phyloP scores from a whole-genome alignment of 1,140 invertebrate species.

The Drosophila pandora region DNA sequence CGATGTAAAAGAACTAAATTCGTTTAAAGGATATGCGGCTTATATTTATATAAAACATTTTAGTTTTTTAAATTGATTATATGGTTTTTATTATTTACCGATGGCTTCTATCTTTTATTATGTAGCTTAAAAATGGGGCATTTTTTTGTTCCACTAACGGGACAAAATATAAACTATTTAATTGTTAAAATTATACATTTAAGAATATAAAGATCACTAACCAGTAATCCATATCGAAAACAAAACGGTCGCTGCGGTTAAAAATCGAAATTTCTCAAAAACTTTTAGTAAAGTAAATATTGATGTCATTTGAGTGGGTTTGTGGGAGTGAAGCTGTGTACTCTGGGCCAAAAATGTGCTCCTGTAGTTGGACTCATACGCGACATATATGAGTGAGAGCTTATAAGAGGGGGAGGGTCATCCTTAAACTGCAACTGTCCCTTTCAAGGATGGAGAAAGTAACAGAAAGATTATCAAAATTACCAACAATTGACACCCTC shows the following conservation, averaged over 20 bases:
- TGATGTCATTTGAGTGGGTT: constrained; percentile 7
- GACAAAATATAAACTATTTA: too few species aligned
- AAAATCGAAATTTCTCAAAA: constrained; percentile 23
- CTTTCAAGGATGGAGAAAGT: neutral
- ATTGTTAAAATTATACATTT: too few species aligned
- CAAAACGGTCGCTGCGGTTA: neutral
- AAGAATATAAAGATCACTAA: too few species aligned
- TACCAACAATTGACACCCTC: neutral
- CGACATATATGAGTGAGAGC: constrained; percentile 5
- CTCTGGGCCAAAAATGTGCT: constrained; percentile 5
- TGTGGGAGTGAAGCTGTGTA: too few species aligned
- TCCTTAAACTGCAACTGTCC: neutral
- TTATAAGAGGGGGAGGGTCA: neutral
- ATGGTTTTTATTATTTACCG: too few species aligned
- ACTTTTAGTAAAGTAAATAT: constrained; percentile 39
- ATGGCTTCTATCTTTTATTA: too few species aligned
- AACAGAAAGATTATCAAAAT: neutral
- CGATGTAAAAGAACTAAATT: too few species aligned
- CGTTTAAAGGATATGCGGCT: too few species aligned
- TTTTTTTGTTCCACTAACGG: too few species aligned
- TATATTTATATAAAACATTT: too few species aligned
- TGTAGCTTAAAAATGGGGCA: too few species aligned
- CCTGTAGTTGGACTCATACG: neutral
- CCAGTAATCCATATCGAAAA: neutral
- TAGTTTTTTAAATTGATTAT: too few species aligned